These are phyloP conservation scores for Hippocampus kuda DNA, from an alignment of 2,797 vertebrate genomes.

Conservation along the genomic window DNA sequence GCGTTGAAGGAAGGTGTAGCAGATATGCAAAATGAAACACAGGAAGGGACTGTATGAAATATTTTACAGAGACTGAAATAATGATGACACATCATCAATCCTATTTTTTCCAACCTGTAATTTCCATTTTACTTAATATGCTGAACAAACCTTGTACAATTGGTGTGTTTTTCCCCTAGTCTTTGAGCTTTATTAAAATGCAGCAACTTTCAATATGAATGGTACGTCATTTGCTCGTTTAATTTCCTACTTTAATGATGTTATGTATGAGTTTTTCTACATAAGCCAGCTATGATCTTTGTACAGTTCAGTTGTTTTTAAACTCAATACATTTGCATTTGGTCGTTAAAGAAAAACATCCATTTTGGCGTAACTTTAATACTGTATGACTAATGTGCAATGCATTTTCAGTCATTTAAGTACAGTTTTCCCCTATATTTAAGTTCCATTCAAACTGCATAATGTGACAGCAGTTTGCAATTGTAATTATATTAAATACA, in stretches of 20 bases:
- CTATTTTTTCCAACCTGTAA: conserved; percentile 24
- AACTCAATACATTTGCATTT: neutral
- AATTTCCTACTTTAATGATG: no score
- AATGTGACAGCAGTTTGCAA: no score
- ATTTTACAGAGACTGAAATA: conserved; percentile 20
- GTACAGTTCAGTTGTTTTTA: neutral
- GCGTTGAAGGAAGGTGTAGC: conserved; percentile 22
- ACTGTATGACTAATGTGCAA: no score
- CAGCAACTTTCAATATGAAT: conserved; percentile 53
- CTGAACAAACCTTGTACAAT: conserved; percentile 53
- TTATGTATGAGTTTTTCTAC: no score
- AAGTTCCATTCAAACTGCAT: no score
- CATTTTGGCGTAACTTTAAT: no score
- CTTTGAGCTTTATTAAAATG: conserved; percentile 69
- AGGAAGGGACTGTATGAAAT: conserved; percentile 23
- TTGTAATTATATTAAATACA: no score
- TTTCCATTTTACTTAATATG: conserved; percentile 48
- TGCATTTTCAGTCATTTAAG: no score
- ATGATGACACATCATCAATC: conserved; percentile 34
- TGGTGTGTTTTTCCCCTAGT: conserved; percentile 38
- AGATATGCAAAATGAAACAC: conserved; percentile 32
- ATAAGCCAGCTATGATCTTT: neutral
- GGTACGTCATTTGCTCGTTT: neutral
- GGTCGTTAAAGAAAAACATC: no score
- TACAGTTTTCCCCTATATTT: no score